Conservation (phyloP, 2,113 vertebrate species). For the Varanus komodoensis region DNA sequence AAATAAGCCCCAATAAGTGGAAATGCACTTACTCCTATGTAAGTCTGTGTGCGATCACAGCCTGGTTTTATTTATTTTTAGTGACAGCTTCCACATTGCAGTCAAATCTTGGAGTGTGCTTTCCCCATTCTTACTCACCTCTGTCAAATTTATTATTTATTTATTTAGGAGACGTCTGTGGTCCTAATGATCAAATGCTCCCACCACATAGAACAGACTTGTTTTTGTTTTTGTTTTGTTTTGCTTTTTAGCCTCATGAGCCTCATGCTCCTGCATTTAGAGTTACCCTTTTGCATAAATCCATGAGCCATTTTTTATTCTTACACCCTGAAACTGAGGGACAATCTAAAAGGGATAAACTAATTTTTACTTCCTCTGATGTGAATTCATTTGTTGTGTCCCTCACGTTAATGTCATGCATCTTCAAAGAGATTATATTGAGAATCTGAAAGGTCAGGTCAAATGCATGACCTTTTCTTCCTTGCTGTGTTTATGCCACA, state of each 20-base stretch:
- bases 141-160: too few relatives aligned
- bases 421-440: slow-evolving; percentile 63
- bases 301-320: slow-evolving; percentile 43
- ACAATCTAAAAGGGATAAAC: slow-evolving; percentile 59
- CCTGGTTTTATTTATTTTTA: background rate
- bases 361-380: slow-evolving; percentile 58
- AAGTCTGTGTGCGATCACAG: too few relatives aligned
- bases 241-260: slow-evolving; percentile 42
- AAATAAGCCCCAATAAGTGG: too few relatives aligned
- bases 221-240: rapidly evolving
- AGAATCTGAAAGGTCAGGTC: slow-evolving; percentile 66
- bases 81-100: background rate
- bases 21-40: too few relatives aligned
- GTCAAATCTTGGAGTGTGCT: slow-evolving; percentile 5
- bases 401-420: slow-evolving; percentile 63
- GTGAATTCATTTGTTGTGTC: slow-evolving; percentile 65
- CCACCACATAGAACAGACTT: background rate
- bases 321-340: slow-evolving; percentile 27
- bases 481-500: slow-evolving; percentile 23
- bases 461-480: slow-evolving; percentile 55
- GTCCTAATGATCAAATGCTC: too few relatives aligned
- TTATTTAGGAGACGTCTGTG: too few relatives aligned
- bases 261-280: slow-evolving; percentile 56
- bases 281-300: slow-evolving; percentile 25
- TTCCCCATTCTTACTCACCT: slow-evolving; percentile 37